Conservation (phyloP, 2,797 vertebrate species). For the Picus viridis region DNA sequence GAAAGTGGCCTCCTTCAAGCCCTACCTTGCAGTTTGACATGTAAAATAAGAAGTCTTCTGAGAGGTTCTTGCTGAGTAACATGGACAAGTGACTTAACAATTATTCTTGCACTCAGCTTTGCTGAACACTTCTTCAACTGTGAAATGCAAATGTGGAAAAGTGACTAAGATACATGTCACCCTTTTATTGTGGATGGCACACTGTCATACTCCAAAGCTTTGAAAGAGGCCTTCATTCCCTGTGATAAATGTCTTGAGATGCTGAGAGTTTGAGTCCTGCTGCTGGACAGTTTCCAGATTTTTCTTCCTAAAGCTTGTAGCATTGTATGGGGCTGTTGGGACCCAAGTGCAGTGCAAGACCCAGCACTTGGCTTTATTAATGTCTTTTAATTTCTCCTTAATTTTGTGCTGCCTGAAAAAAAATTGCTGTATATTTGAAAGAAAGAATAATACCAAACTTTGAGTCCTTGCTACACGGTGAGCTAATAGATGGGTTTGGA, state of each 20-base stretch:
- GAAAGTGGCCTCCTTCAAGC: neutral
- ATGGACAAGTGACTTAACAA: neutral
- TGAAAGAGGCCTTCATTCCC: slow-evolving; percentile 7
- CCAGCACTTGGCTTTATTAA: too few relatives aligned
- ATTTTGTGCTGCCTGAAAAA: neutral
- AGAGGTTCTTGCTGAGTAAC: neutral
- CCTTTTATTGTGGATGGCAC: neutral
- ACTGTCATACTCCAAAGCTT: neutral
- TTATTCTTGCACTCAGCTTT: neutral
- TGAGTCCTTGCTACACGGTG: neutral
- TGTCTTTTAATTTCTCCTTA: neutral
- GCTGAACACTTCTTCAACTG: neutral
- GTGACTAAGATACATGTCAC: neutral
- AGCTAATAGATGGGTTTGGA: neutral
- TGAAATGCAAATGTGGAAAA: neutral
- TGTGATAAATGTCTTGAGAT: neutral
- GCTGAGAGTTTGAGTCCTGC: neutral
- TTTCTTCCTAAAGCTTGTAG: too few relatives aligned
- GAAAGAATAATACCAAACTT: neutral
- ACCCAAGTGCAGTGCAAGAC: too few relatives aligned
- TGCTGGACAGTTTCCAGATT: too few relatives aligned
- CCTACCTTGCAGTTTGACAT: neutral
- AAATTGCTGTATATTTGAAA: neutral
- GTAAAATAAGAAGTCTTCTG: neutral
- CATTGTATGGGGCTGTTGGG: too few relatives aligned